These are phyloP conservation scores for Aspidiotus destructor DNA, from an alignment of 2,888 invertebrate species.

Conservation along the genomic window DNA sequence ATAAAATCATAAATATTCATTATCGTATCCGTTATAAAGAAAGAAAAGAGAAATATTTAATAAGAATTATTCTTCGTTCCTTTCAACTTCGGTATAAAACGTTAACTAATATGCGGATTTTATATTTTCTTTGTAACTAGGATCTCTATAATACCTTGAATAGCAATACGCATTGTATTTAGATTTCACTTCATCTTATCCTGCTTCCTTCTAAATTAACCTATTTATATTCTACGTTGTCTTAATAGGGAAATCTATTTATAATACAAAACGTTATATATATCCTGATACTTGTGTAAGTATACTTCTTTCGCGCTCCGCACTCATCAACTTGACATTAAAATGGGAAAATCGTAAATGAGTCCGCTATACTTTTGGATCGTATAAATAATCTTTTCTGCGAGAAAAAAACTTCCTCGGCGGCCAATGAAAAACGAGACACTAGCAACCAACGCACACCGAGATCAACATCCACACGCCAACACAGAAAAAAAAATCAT, in stretches of 20 bases:
- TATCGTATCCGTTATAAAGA: constrained; percentile 1
- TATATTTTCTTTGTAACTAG: constrained; percentile 11
- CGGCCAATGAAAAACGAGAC: too few relatives aligned
- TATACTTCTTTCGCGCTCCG: too few relatives aligned
- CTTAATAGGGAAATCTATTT: constrained; percentile 8
- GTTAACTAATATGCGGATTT: constrained; percentile 12
- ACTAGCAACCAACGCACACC: too few relatives aligned
- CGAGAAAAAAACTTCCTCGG: too few relatives aligned
- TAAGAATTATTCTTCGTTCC: constrained; percentile 4
- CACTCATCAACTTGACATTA: too few relatives aligned
- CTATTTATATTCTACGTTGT: constrained; percentile 25
- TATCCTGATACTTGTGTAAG: too few relatives aligned
- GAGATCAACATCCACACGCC: too few relatives aligned
- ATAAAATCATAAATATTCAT: constrained; percentile 2
- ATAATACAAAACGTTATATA: not conserved
- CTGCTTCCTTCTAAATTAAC: constrained; percentile 19
- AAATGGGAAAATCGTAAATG: too few relatives aligned
- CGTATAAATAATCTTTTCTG: too few relatives aligned
- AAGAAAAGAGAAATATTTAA: not conserved
- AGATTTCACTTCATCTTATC: constrained; percentile 11
- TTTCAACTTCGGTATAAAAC: not conserved
- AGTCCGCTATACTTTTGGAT: too few relatives aligned
- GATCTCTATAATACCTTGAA: constrained; percentile 19
- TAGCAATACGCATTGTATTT: constrained; percentile 28
- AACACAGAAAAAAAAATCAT: too few relatives aligned